Conservation (phyloP, 2,797 vertebrate species). For the Aeoliscus strigatus region DNA sequence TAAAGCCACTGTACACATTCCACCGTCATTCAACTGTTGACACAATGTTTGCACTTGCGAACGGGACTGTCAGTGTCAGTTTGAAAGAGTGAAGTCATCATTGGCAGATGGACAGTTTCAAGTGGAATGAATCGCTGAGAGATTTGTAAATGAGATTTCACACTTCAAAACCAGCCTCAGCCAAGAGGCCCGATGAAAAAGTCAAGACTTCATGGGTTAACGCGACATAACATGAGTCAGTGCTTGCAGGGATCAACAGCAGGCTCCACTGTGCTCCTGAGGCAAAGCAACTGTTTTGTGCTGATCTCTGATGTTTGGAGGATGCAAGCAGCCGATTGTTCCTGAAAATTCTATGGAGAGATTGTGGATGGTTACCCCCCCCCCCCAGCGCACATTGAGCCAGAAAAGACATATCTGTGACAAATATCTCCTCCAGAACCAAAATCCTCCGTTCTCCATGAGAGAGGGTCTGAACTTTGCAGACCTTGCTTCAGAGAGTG, state of each 20-base stretch:
- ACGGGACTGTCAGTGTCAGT: constrained; percentile 46
- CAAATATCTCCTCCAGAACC: constrained; percentile 48
- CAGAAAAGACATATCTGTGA: constrained; percentile 45
- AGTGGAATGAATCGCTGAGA: constrained; percentile 35
- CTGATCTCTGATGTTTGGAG: constrained; percentile 22
- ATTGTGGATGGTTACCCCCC: constrained; percentile 36
- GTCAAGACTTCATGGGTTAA: not conserved
- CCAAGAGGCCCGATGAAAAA: constrained; percentile 6
- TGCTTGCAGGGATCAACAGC: too few relatives aligned
- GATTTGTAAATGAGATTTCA: constrained; percentile 46
- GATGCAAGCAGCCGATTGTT: constrained; percentile 24
- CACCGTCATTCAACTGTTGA: constrained; percentile 26
- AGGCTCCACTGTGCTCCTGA: constrained; percentile 4
- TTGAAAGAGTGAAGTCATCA: constrained; percentile 38
- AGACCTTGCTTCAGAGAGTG: constrained; percentile 54
- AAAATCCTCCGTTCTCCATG: constrained; percentile 49
- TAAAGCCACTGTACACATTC: constrained; percentile 19
- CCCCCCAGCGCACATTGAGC: constrained; percentile 32
- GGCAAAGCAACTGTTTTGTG: constrained; percentile 8
- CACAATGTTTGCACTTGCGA: constrained; percentile 42
- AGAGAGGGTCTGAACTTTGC: constrained; percentile 54
- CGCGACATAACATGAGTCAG: not conserved
- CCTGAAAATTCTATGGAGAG: constrained; percentile 19
- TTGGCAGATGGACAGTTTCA: constrained; percentile 25
- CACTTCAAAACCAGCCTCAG: constrained; percentile 18